A percentile compares a stretch with the other conserved stretches of the same genome.
phyloP scores from a whole-genome alignment of 2,888 invertebrate species.

The Andricus curvator region DNA sequence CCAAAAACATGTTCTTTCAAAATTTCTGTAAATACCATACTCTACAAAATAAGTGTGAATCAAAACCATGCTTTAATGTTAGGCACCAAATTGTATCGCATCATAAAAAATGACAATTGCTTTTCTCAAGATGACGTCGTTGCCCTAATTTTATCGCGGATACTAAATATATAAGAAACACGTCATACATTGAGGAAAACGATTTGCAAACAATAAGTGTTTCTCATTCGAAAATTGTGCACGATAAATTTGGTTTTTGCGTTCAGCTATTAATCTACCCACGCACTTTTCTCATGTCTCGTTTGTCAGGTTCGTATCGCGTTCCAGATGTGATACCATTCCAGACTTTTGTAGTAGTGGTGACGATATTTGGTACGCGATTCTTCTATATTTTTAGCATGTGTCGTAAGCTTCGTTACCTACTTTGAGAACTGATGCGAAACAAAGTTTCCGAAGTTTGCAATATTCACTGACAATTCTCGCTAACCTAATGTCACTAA shows the following conservation, averaged over 20 bases:
- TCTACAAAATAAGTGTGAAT: neutral
- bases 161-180: neutral
- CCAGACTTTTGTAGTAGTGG: constrained; percentile 23
- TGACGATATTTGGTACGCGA: constrained; percentile 15
- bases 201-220: neutral
- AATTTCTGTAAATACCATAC: neutral
- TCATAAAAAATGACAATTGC: constrained; percentile 3
- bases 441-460: constrained; percentile 15
- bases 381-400: constrained; percentile 37
- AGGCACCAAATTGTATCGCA: neutral
- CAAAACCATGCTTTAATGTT: neutral
- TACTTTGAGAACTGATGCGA: constrained; percentile 14
- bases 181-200: neutral
- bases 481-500: neutral
- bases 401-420: constrained; percentile 12
- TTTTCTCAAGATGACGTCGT: neutral
- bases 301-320: constrained; percentile 10
- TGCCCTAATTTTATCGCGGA: constrained; percentile 3
- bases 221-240: constrained; percentile 13
- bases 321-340: constrained; percentile 23
- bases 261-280: neutral
- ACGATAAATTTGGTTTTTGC: constrained; percentile 8
- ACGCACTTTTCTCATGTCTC: constrained; percentile 5
- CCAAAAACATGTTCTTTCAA: too few relatives aligned
- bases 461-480: neutral